Evolutionary conservation across 2,797 vertebrate genomes (phyloP), one percentile per base, ranked within the genome.

Genomic region (Chrosomus eos): DNA sequence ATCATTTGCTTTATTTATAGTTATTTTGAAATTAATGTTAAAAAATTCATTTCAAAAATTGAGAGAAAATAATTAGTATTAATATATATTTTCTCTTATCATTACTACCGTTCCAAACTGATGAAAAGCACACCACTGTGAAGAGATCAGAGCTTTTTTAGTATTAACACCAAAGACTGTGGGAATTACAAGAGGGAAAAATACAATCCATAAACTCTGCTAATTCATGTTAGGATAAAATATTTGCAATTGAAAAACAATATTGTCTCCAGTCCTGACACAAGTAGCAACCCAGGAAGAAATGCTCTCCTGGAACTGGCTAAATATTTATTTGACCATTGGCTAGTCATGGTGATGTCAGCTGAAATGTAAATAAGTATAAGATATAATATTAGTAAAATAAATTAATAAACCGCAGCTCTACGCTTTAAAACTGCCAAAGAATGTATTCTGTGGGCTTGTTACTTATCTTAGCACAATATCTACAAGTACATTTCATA

Each of bases 61-160:
- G 26, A 62, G 11, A 60, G 60, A 62, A 28, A 64, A 64, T 28
- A 16, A 16, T 28, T 7, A 0, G 31, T 31, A 31, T 14, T 28
- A 28, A 58, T 11, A 11, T 58, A n/a, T 5, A 9, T 79, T 51
- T 85, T 51, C 26, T 58, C 48, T 43, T 14, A n/a, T 11, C 26
- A 45, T 10, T 19, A 18, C 38, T 33, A 33, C 48, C 48, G 81
- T 88, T 53, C 33, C 88, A 74, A 87, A 88, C 80, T 87, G n/a
- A 74, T 80, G 87, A 87, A 85, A 85, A 88, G 66, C 88, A 89
- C 84, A 82, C 33, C 4, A 80, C 78, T 81, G 70, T 85, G 75
- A 85, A 89, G 91, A 91, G 92, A 94, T 92, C 89, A 92, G 87
- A 87, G 90, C 87, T 88, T 93, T 89, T 90, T 90, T 88, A 90